Evolutionary conservation across 1,140 invertebrate species (phyloP), one percentile per base, ranked within the genome.

Genomic region (Pectinophora gossypiella): DNA sequence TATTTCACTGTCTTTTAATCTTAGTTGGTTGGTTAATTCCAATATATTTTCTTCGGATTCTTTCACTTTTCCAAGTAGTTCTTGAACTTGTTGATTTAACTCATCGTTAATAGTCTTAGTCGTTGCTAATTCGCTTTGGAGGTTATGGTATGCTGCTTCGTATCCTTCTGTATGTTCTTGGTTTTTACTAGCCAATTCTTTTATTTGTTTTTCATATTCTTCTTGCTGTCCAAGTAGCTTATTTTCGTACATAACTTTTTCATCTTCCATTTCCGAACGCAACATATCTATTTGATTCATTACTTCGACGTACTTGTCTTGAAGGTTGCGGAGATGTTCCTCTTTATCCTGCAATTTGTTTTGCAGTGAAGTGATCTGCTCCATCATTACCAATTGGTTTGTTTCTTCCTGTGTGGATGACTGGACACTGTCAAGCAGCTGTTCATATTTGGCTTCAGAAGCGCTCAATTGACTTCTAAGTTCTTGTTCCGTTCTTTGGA

Each of bases 361-460:
- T 58, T 81, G 72, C 42, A 89, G 51, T 12, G 72, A 77, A 42
- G 45, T 75, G 6, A 83, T 54, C 61, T 87, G 82, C 63, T 87
- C 84, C 18, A 71, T 62, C 18, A 72, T 70, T 13, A 87, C 56
- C 46, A 87, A 68, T 83, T 74, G 87, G 78, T 68, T 91, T 68
- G 66, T 89, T 75, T 75, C 89, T 82, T 76, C 80, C 64, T 90
- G 84, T 42, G 56, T 79, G 16, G 80, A 79, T 20, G 74, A 79
- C 27, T 86, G 83, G 12, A 86, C 72, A 48, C 71, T 81, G 54
- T 85, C 78, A 16, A 90, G 68, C 48, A 90, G 64, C 49, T 81
- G 73, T 54, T 90, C 89, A 67, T 87, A 89, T 68, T 89, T 90
- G 44, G 75, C 67, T 75, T 90, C 87, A 21, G 68, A 66, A 7